These are phyloP conservation scores for Melanaphis sacchari DNA, from an alignment of 1,140 invertebrate species.

Conservation along the genomic window DNA sequence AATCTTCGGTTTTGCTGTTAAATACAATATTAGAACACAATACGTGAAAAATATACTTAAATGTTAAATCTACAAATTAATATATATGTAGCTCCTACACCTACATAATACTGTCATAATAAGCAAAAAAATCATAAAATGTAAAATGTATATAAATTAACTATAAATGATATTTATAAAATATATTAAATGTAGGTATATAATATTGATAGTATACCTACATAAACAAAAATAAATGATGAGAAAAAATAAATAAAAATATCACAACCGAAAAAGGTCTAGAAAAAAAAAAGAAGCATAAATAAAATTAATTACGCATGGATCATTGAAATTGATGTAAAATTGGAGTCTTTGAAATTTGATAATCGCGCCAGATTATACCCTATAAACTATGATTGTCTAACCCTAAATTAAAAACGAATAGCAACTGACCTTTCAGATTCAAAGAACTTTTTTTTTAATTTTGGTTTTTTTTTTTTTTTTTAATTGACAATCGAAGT, in stretches of 20 bases:
- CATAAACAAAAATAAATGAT: constrained; percentile 26
- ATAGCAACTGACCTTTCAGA: constrained; percentile 56
- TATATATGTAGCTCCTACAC: constrained; percentile 53
- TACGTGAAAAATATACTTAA: constrained; percentile 54
- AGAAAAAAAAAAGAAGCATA: constrained; percentile 17
- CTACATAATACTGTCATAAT: constrained; percentile 23
- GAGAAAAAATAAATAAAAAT: constrained; percentile 37
- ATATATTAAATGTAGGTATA: not conserved
- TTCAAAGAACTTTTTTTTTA: constrained; percentile 55
- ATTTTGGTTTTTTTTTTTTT: constrained; percentile 34
- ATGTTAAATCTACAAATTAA: constrained; percentile 52
- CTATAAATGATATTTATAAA: not conserved
- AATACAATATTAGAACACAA: constrained; percentile 58
- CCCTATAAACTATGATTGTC: not conserved
- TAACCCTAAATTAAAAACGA: constrained; percentile 55
- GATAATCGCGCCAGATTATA: not conserved
- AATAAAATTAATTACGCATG: constrained; percentile 19
- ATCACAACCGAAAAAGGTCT: constrained; percentile 50
- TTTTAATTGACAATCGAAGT: constrained; percentile 64
- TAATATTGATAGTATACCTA: not conserved
- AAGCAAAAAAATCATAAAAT: not conserved
- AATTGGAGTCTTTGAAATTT: not conserved
- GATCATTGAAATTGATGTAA: not conserved
- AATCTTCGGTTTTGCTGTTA: constrained; percentile 48
- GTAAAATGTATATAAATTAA: constrained; percentile 19